Evolutionary conservation across 2,113 vertebrate species (phyloP), one percentile per base, ranked within the genome.

Genomic region (Centropus bengalensis): DNA sequence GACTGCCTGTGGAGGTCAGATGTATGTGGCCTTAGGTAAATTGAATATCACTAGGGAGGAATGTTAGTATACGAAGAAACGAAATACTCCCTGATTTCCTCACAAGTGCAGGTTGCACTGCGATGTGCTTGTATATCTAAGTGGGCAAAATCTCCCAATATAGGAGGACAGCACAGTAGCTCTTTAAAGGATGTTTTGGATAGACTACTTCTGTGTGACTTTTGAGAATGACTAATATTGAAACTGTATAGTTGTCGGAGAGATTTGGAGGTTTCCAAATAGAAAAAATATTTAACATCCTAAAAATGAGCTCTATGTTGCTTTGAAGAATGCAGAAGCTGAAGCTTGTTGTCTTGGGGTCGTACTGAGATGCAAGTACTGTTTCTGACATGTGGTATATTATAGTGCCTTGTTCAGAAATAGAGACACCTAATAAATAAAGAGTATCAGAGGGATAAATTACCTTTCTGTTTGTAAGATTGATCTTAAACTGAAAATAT

Each of bases 171-270:
- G 45, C 17, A 60, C 20, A 80, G 13, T 75, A 54, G 36, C 6
- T 77, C 13, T 59, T 94, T 54, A 86, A 89, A 88, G 32, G 21
- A 77, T 86, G 91, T 49, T 94, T 80, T 40, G 89, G 70, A 78
- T 62, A 91, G 90, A 84, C 8, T 17, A 38, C 6, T 82, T 24
- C 54, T 74, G 4, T 44, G 14, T 84, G 78, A 59, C 51, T 82
- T 88, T 67, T 77, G 63, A 88, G 49, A 69, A 36, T 84, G 49
- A 82, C 38, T 93, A 88, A 78, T 82, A 74, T 52, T 87, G 59
- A 93, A 71, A 45, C 75, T 62, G 28, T 21, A 55, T n/a, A 10
- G 26, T 40, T 90, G 20, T 80, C 77, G 93, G 71, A 82, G 52
- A 82, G 23, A 55, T 36, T 36, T 36, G 36, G 36, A 36, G 67